Base-by-base conservation (phyloP, 1,140 invertebrate genomes). In the Eumeta japonica region DNA sequence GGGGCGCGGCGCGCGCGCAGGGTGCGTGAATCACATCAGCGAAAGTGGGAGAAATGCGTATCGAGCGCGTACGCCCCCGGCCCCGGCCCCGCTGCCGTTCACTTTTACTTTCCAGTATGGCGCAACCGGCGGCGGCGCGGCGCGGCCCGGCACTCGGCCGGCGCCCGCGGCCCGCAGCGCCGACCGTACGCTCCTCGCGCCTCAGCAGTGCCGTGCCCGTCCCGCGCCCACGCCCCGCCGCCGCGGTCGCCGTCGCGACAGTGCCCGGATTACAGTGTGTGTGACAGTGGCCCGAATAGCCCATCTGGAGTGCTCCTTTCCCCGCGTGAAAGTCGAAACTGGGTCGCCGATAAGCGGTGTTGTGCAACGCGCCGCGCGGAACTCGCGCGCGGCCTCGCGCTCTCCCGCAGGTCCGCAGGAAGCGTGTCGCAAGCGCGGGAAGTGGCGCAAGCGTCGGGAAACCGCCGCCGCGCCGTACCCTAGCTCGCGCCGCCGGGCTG, bases 41-140 rank as follows among this genome's bases (percentile, higher is more conserved):
- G 72, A 75, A 75, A 75, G 72, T 75, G 68, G 72, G 72, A 73
- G 72, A 75, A 74, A 71, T 70, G 65, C 54, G 51, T 24, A 24
- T 24, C 46, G 53, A 46, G 57, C 59, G 53, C 65, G 58, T 61
- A n/a, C n/a, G n/a, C n/a, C n/a, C n/a, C n/a, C n/a, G n/a, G 58
- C 61, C 54, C 57, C 45, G 44, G 52, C 59, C 45, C 42, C 48
- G 12, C 46, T 57, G 52, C 62, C 63, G 56, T 55, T 72, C 58
- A 74, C 70, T 75, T 75, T 75, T 74, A 74, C 67, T 76, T 75
- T 75, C 71, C 54, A 63, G 59, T 60, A 59, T 68, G 66, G 63
- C 62, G 62, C 63, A 70, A 70, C 57, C 55, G 61, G 56, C 46
- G 43, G 50, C 60, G 59, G 57, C 66, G 63, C 58, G 58, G 56